Base-by-base conservation (phyloP, 2,113 vertebrate genomes). In the Pterocles gutturalis region DNA sequence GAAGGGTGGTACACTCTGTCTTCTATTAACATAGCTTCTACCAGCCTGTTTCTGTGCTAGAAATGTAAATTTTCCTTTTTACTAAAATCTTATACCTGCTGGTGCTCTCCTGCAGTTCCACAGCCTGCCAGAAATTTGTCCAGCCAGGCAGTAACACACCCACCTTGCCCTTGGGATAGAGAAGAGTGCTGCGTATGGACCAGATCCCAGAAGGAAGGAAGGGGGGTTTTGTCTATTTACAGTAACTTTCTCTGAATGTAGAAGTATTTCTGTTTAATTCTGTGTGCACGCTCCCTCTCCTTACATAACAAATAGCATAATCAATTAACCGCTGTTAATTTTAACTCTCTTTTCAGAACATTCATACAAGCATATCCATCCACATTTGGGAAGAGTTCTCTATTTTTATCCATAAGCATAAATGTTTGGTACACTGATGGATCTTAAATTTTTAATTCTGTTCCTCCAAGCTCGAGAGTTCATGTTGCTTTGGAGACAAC, bases 341-440 rank as follows among this genome's bases (percentile, higher is more conserved):
- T 91, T 92, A 96, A 79, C 83, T 71, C 60, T 83, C 69, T 65
- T 64, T 93, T 79, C 53, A 46, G 87, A 80, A 64, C 64, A 11
- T 60, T 85, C 73, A n/a, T 24, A 54, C 45, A 69, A 65, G 86
- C 60, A 91, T 57, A 71, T 22, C 53, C 82, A 67, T 28, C 54
- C 11, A 1, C 26, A 3, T 61, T 83, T 79, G 55, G 53, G 77
- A 96, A 91, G 69, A 89, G 79, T 90, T 67, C 31, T 90, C 69
- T 92, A 48, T 89, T 91, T 96, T 96, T 95, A 89, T 73, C 72
- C 89, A 73, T 87, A 83, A 89, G 90, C 92, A 94, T 95, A 94
- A 94, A 95, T 90, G 96, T 77, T 87, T 83, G 90, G 83, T 83
- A 67, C 41, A 54, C 80, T 84, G 78, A 96, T 93, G 88, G 71